A percentile compares a stretch with the other conserved stretches of the same genome.
phyloP scores from a whole-genome alignment of 2,888 invertebrate species.

The Apoderus coryli region DNA sequence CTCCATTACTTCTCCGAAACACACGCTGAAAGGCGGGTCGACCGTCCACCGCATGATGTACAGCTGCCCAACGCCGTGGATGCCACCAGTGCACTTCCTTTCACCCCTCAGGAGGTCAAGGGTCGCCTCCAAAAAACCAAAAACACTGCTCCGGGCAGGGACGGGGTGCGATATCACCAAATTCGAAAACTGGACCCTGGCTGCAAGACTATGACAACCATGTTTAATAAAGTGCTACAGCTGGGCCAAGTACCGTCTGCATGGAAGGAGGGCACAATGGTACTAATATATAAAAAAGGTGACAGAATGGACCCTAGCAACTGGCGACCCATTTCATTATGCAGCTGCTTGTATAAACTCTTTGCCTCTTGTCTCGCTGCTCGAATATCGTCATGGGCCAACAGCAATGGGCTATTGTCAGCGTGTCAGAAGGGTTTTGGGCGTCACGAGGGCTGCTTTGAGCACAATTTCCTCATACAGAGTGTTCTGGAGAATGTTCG shows the following conservation, averaged over 20 bases:
- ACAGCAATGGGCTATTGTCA: conserved; percentile 7
- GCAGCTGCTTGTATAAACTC: conserved; percentile 19
- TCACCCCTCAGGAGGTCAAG: conserved; percentile 2
- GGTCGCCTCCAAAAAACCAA: background rate
- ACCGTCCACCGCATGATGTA: background rate
- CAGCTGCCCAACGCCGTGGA: conserved; percentile 3
- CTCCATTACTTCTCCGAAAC: conserved; percentile 7
- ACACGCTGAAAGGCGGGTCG: background rate
- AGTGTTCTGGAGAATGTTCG: conserved; percentile 18
- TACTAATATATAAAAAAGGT: conserved; percentile 13
- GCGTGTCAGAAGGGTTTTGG: conserved; percentile 28
- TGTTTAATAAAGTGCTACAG: conserved; percentile 6
- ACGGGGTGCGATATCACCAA: conserved; percentile 8
- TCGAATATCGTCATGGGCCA: conserved; percentile 18
- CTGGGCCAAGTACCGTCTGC: conserved; percentile 2
- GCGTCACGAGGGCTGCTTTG: conserved; percentile 23
- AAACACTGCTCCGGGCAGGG: conserved; percentile 13
- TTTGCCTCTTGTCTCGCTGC: conserved; percentile 17
- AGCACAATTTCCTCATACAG: conserved; percentile 27
- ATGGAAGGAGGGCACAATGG: conserved; percentile 9
- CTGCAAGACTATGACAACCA: conserved; percentile 6
- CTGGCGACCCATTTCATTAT: conserved; percentile 24
- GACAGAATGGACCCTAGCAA: conserved; percentile 18
- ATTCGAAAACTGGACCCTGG: conserved; percentile 11
- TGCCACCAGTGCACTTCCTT: no score